Evolutionary conservation across 2,113 vertebrate genomes (phyloP).

Genomic region (Cynoglossus semilaevis): DNA sequence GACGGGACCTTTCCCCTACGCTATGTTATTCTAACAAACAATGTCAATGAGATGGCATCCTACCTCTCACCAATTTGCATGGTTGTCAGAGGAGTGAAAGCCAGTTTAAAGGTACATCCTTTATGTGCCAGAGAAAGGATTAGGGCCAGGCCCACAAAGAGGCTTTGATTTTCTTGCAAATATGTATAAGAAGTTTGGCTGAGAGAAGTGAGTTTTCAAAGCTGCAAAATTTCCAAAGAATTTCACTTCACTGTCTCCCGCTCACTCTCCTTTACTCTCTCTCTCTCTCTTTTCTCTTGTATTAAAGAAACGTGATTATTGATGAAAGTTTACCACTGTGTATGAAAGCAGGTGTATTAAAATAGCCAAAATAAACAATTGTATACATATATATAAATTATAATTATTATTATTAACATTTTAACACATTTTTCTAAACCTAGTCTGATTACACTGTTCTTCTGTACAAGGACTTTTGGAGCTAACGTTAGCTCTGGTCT

Average conservation of each 20-base stretch:
- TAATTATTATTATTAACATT: too few relatives aligned
- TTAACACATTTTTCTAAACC: too few relatives aligned
- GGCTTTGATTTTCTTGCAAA: slow-evolving; percentile 80
- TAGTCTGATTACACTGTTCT: too few relatives aligned
- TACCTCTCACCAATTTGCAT: slow-evolving; percentile 81
- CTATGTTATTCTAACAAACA: slow-evolving; percentile 81
- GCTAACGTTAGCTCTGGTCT: too few relatives aligned
- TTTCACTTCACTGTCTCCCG: not conserved
- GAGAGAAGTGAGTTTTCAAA: slow-evolving; percentile 76
- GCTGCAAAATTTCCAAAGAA: slow-evolving; percentile 68
- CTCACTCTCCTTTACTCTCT: not conserved
- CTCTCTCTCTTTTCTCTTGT: slow-evolving; percentile 2
- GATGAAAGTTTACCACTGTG: slow-evolving; percentile 19
- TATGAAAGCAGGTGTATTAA: not conserved
- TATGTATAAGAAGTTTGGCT: slow-evolving; percentile 76
- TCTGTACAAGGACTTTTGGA: too few relatives aligned
- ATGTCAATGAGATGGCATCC: slow-evolving; percentile 80
- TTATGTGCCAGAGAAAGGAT: slow-evolving; percentile 81
- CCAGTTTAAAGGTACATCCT: slow-evolving; percentile 83
- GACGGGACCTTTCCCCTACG: slow-evolving; percentile 73
- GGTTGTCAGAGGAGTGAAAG: slow-evolving; percentile 80
- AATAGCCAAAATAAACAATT: too few relatives aligned
- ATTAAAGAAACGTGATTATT: slow-evolving; percentile 9
- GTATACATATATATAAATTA: too few relatives aligned
- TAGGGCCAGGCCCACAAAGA: slow-evolving; percentile 78